A percentile compares a stretch with the other conserved stretches of the same genome.
Conservation (phyloP, 2,888 invertebrate genomes). For the Liodrosophila aerea region DNA sequence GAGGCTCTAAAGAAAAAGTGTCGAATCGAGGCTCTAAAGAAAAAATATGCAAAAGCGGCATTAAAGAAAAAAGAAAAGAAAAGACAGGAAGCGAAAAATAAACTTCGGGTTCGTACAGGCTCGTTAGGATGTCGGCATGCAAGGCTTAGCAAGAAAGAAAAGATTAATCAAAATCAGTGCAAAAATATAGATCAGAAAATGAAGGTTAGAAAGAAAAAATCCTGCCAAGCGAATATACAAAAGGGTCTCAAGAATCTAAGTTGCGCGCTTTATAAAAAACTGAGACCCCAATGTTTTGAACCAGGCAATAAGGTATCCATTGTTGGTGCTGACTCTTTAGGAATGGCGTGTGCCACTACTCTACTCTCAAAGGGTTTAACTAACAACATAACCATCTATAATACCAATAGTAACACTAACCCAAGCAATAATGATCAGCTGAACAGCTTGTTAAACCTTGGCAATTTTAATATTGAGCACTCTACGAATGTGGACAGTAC, state of each 20-base stretch:
- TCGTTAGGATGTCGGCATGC: no score
- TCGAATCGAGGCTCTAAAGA: not conserved
- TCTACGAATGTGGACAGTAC: conserved; percentile 87
- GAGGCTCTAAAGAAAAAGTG: not conserved
- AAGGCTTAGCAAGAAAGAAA: no score
- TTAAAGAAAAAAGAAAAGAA: no score
- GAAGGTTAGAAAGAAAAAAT: no score
- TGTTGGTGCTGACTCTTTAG: conserved; percentile 92
- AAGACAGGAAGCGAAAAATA: no score
- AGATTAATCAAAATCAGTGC: no score
- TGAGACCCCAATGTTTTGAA: conserved; percentile 9
- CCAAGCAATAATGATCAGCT: conserved; percentile 83
- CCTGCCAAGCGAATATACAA: not conserved
- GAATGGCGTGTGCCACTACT: conserved; percentile 92
- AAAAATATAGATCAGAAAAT: no score
- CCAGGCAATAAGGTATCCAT: conserved; percentile 88
- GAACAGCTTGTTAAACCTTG: conserved; percentile 90
- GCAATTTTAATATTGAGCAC: conserved; percentile 88
- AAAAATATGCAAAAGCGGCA: no score
- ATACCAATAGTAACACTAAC: conserved; percentile 90
- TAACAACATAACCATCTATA: conserved; percentile 89
- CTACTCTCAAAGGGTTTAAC: conserved; percentile 90
- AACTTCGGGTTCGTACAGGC: no score
- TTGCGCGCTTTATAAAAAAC: conserved; percentile 19
- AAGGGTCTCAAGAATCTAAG: conserved; percentile 1